Percentiles rank a stretch among this genome's conserved stretches.
Conservation (phyloP, 92 coral and sea anemone species). For the Epizoanthus scotinus region DNA sequence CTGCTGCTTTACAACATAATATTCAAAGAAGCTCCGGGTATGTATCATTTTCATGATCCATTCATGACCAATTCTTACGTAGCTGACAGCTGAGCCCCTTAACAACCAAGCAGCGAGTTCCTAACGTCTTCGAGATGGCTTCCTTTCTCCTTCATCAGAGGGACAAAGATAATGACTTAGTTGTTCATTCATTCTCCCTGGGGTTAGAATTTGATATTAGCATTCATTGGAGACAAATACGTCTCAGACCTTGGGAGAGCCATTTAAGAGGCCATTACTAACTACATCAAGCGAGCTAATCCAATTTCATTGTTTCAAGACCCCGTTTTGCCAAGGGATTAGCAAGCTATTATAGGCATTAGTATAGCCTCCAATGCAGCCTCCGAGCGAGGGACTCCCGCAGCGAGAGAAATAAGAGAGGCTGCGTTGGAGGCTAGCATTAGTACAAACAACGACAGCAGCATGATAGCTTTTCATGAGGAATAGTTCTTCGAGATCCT, state of each 20-base stretch:
- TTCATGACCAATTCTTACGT: no score
- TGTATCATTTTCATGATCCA: no score
- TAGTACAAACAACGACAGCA: not conserved
- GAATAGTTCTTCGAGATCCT: not conserved
- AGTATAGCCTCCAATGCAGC: no score
- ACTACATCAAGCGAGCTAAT: not conserved
- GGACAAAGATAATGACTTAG: not conserved
- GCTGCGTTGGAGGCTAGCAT: no score
- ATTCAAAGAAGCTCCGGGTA: no score
- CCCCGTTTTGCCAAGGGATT: not conserved
- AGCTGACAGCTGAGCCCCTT: no score
- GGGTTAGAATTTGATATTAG: not conserved
- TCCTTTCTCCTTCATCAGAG: not conserved
- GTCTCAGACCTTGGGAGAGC: not conserved
- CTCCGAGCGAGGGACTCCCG: no score
- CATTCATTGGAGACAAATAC: constrained; percentile 2
- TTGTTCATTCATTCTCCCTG: not conserved
- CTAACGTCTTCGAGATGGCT: no score
- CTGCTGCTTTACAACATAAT: no score
- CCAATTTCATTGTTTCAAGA: not conserved
- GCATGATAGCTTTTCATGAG: not conserved
- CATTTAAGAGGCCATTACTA: not conserved
- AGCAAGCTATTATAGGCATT: not conserved
- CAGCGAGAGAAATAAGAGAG: no score
- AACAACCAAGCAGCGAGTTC: no score